A percentile compares a stretch with the other conserved stretches of the same genome.
phyloP scores from a whole-genome alignment of 2,888 invertebrate species.

The Tromatobia lineatoria region DNA sequence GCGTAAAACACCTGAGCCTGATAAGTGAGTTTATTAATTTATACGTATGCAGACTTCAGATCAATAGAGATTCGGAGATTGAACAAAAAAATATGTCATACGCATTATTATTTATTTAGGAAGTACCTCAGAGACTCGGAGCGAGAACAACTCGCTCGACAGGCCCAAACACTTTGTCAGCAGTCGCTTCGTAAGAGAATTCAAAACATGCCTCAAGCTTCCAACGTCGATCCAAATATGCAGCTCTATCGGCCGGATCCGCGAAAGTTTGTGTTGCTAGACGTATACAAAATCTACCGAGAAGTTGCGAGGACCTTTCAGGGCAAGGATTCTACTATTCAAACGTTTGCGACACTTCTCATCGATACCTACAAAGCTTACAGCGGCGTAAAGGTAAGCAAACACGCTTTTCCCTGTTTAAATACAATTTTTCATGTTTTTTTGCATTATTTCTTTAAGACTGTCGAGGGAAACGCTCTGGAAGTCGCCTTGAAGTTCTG shows the following conservation, averaged over 20 bases:
- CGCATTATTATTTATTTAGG: constrained; percentile 84
- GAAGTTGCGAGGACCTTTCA: constrained; percentile 89
- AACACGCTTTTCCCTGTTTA: too few species aligned
- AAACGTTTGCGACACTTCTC: constrained; percentile 88
- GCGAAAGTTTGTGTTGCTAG: constrained; percentile 86
- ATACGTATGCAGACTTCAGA: not conserved
- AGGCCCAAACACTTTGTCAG: constrained; percentile 91
- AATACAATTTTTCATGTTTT: too few species aligned
- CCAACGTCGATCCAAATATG: constrained; percentile 74
- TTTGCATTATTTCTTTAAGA: constrained; percentile 74
- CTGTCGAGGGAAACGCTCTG: constrained; percentile 88
- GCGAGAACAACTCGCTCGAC: constrained; percentile 92
- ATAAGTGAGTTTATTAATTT: constrained; percentile 88
- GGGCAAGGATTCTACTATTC: constrained; percentile 86
- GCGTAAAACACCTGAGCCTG: constrained; percentile 92
- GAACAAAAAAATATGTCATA: not conserved
- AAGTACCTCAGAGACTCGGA: constrained; percentile 95
- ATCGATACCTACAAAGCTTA: constrained; percentile 91
- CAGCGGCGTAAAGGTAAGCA: constrained; percentile 87
- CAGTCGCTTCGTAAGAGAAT: constrained; percentile 90
- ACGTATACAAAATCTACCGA: constrained; percentile 90
- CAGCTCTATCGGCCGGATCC: constrained; percentile 79
- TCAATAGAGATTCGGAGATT: not conserved
- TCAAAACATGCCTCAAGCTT: constrained; percentile 84
- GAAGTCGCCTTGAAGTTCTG: constrained; percentile 91